A percentile compares a stretch with the other conserved stretches of the same genome.
Conservation (phyloP, 92 coral and sea anemone genomes). For the Heliopora coerulea region DNA sequence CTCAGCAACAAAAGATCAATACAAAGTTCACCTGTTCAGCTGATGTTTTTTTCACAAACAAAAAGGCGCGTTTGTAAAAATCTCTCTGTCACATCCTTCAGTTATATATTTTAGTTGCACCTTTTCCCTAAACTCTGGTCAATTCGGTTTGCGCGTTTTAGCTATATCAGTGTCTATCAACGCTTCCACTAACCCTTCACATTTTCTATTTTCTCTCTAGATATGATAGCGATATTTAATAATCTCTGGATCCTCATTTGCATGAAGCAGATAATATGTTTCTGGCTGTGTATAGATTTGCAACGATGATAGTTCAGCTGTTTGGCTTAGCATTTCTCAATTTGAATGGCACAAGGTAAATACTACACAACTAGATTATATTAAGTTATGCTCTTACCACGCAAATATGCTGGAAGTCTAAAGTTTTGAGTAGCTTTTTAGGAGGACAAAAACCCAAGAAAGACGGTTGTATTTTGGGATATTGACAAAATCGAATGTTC, state of each 20-base stretch:
- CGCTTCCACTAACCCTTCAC: neutral
- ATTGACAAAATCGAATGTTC: neutral
- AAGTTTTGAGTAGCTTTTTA: no score
- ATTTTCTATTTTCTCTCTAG: neutral
- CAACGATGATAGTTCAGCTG: neutral
- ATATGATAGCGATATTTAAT: conserved; percentile 2
- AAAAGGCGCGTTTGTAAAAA: neutral
- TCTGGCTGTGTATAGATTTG: neutral
- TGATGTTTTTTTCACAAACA: neutral
- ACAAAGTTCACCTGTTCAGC: conserved; percentile 19
- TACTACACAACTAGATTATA: neutral
- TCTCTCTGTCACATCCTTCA: no score
- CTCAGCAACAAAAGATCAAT: conserved; percentile 14
- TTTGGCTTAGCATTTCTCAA: neutral
- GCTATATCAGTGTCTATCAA: neutral
- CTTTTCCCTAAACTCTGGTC: neutral
- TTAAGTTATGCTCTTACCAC: neutral
- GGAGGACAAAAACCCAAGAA: no score
- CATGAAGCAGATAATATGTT: neutral
- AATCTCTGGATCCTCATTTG: neutral
- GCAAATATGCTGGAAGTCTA: no score
- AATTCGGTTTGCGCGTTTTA: neutral
- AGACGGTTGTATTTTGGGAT: no score
- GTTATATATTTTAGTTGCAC: no score
- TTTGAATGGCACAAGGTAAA: neutral